Conservation (phyloP, 1,140 invertebrate species). For the Micrasema minimum region DNA sequence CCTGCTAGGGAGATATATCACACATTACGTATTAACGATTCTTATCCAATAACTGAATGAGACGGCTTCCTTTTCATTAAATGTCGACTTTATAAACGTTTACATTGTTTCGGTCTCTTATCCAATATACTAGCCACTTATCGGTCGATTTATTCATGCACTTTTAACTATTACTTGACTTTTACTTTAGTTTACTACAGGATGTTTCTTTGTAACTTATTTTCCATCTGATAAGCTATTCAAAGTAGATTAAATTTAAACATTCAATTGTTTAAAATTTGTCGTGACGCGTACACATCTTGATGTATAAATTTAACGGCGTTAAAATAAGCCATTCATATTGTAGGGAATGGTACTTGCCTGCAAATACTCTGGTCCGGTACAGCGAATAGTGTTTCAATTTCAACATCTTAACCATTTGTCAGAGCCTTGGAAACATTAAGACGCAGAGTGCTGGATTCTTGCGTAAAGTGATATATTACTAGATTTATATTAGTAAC, state of each 20-base stretch:
- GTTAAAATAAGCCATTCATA: slow-evolving; percentile 6
- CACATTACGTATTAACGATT: slow-evolving; percentile 7
- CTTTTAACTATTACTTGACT: no score
- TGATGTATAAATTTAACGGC: slow-evolving; percentile 3
- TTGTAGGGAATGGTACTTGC: not conserved
- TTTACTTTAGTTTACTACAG: no score
- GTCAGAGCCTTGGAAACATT: slow-evolving; percentile 23
- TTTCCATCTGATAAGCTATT: not conserved
- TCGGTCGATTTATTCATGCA: no score
- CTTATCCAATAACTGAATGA: slow-evolving; percentile 1
- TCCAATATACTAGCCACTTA: no score
- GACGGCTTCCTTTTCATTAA: slow-evolving; percentile 13
- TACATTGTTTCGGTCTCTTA: not conserved
- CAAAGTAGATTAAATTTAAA: not conserved
- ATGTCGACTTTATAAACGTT: not conserved
- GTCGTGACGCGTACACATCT: slow-evolving; percentile 6
- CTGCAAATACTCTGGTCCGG: not conserved
- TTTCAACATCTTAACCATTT: slow-evolving; percentile 28
- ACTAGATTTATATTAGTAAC: slow-evolving; percentile 12
- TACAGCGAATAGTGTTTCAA: slow-evolving; percentile 16
- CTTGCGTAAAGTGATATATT: slow-evolving; percentile 27
- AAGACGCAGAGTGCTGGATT: slow-evolving; percentile 17
- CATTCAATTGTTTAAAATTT: not conserved
- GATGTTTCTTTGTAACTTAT: no score
- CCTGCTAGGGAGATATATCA: slow-evolving; percentile 19